Percentiles rank a stretch among this genome's conserved stretches.
These are phyloP conservation scores for Ibycter americanus DNA, from an alignment of 2,797 vertebrate species.

Conservation along the genomic window DNA sequence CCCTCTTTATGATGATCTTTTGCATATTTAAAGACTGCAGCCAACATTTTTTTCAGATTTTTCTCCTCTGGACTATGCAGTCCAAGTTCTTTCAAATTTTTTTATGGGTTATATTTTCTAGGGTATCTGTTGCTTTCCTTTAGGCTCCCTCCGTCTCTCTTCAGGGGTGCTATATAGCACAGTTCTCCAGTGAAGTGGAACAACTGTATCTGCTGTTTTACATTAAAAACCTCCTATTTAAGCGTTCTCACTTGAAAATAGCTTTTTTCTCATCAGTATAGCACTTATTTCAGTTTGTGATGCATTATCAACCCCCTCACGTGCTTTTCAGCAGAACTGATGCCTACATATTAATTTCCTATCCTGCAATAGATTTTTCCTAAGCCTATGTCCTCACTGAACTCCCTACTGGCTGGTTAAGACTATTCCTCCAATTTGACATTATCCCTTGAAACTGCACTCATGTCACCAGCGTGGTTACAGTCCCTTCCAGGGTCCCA, in stretches of 20 bases:
- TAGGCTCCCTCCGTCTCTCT: background rate
- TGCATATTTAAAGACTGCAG: background rate
- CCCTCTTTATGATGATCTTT: background rate
- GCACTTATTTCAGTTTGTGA: background rate
- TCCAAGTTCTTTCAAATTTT: background rate
- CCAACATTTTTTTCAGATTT: background rate
- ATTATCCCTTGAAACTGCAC: background rate
- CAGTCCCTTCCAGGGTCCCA: background rate
- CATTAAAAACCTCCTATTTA: background rate
- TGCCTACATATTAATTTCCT: background rate
- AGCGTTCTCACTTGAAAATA: background rate
- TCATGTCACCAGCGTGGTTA: background rate
- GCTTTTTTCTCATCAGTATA: background rate
- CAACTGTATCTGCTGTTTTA: background rate
- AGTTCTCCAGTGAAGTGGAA: background rate
- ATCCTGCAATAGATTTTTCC: background rate
- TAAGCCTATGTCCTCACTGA: background rate
- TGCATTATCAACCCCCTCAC: background rate
- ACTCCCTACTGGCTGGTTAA: background rate
- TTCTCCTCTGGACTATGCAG: background rate
- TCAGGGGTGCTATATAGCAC: background rate
- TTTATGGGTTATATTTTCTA: background rate
- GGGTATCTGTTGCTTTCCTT: background rate
- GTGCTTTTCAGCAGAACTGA: background rate
- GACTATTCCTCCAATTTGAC: background rate